phyloP scores from a whole-genome alignment of 2,888 invertebrate genomes.

The Cistogaster globosa region DNA sequence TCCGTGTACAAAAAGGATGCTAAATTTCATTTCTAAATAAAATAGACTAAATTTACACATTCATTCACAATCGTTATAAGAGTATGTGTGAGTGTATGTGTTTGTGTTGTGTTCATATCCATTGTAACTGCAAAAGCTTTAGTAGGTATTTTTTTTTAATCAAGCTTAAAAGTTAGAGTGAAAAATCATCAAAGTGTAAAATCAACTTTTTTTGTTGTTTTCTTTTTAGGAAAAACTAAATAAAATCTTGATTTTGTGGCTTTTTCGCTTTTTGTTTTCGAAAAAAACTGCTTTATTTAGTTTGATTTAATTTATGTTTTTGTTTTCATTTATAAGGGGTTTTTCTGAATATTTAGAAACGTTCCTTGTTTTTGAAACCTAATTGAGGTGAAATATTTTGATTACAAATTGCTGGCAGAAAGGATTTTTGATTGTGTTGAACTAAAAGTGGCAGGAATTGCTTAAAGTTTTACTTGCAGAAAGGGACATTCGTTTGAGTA shows the following conservation, averaged over 20 bases:
- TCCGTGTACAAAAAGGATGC: conserved; percentile 41
- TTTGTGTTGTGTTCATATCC: conserved; percentile 1
- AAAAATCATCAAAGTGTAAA: conserved; percentile 65
- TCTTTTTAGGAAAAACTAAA: conserved; percentile 49
- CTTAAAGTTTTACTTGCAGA: background rate
- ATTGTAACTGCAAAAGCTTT: conserved; percentile 56
- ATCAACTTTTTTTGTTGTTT: conserved; percentile 44
- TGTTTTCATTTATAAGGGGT: conserved; percentile 32
- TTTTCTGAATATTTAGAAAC: conserved; percentile 49
- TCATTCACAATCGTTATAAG: background rate
- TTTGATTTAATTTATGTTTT: conserved; percentile 51
- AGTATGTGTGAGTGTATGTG: background rate
- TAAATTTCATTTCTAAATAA: conserved; percentile 47
- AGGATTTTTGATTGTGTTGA: conserved; percentile 51
- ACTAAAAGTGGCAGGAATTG: conserved; percentile 19
- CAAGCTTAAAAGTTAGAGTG: conserved; percentile 60
- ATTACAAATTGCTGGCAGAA: conserved; percentile 58
- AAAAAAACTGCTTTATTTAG: conserved; percentile 56
- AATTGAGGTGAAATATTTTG: conserved; percentile 70
- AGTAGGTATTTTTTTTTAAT: conserved; percentile 25
- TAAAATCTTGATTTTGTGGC: conserved; percentile 65
- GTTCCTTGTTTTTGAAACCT: conserved; percentile 61
- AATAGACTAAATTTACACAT: conserved; percentile 20
- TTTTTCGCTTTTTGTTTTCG: conserved; percentile 29
- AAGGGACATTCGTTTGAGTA: background rate